Evolutionary conservation across 2,888 invertebrate species (phyloP).

Genomic region (Nineta flava): DNA sequence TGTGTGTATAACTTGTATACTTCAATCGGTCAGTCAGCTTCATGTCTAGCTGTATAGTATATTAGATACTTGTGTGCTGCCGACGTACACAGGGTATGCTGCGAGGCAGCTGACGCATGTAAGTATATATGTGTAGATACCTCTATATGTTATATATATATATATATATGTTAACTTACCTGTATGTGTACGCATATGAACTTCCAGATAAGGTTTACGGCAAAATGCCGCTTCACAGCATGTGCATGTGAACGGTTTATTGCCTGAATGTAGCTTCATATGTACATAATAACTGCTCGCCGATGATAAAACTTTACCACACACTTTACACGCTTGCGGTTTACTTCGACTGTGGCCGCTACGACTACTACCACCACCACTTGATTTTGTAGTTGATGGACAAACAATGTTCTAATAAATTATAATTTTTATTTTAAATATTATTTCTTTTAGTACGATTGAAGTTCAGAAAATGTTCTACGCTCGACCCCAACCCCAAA

Average conservation of each 20-base stretch:
- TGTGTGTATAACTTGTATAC: too few species aligned
- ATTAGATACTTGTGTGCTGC: too few species aligned
- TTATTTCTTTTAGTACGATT: too few species aligned
- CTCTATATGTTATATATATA: too few species aligned
- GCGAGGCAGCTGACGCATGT: too few species aligned
- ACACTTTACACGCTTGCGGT: slow-evolving; percentile 62
- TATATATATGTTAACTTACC: slow-evolving; percentile 19
- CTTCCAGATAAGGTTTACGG: slow-evolving; percentile 65
- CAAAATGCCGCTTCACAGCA: slow-evolving; percentile 65
- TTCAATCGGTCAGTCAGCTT: too few species aligned
- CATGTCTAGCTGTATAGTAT: too few species aligned
- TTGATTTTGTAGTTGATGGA: slow-evolving; percentile 1
- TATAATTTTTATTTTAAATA: too few species aligned
- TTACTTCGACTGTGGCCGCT: slow-evolving; percentile 22
- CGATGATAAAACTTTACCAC: slow-evolving; percentile 60
- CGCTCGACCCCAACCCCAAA: too few species aligned
- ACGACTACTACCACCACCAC: background rate
- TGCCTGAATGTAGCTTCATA: slow-evolving; percentile 67
- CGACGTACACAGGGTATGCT: too few species aligned
- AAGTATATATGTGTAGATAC: too few species aligned
- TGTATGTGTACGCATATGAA: slow-evolving; percentile 67
- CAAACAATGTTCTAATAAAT: background rate
- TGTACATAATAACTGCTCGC: slow-evolving; percentile 68
- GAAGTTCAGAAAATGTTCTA: too few species aligned
- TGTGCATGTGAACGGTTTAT: slow-evolving; percentile 65